A percentile compares a stretch with the other conserved stretches of the same genome.
phyloP scores from a whole-genome alignment of 2,888 invertebrate genomes.

The Scaeva pyrastri region DNA sequence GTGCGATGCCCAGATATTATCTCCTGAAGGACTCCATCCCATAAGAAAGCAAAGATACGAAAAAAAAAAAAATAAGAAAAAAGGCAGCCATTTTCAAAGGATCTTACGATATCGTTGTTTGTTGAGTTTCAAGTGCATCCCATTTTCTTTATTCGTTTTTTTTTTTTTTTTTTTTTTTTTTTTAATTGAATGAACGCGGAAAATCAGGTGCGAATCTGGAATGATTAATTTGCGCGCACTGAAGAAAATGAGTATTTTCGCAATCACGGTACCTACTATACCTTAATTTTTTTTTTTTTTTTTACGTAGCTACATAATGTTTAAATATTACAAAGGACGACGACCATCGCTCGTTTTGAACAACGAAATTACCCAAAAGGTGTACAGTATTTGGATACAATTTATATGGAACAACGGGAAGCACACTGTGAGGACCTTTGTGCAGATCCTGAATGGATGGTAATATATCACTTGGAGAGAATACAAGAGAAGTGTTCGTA shows the following conservation, averaged over 20 bases:
- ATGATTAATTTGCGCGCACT: conserved; percentile 61
- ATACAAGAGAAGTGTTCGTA: conserved; percentile 18
- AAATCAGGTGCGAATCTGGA: conserved; percentile 63
- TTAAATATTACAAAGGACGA: conserved; percentile 27
- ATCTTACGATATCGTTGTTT: conserved; percentile 30
- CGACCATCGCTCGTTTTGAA: conserved; percentile 38
- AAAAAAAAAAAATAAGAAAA: conserved; percentile 7
- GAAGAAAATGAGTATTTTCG: conserved; percentile 44
- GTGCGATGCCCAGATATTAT: conserved; percentile 58
- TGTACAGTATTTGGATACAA: conserved; percentile 28
- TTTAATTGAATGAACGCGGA: conserved; percentile 45
- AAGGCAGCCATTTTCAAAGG: conserved; percentile 22
- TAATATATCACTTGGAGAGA: conserved; percentile 65
- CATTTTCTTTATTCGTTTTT: conserved; percentile 31
- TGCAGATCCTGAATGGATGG: conserved; percentile 30
- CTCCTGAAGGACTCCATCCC: conserved; percentile 28
- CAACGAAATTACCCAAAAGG: conserved; percentile 36
- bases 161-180: too few species aligned
- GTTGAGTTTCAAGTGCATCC: conserved; percentile 57
- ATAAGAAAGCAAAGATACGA: not conserved
- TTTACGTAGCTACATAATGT: not conserved
- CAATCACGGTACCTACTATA: conserved; percentile 29
- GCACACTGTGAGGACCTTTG: conserved; percentile 31
- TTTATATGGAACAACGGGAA: conserved; percentile 6
- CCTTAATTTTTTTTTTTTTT: conserved; percentile 17